Evolutionary conservation across 2,797 vertebrate genomes (phyloP), one percentile per base, ranked within the genome.

Genomic region (Apogon hyalosoma): DNA sequence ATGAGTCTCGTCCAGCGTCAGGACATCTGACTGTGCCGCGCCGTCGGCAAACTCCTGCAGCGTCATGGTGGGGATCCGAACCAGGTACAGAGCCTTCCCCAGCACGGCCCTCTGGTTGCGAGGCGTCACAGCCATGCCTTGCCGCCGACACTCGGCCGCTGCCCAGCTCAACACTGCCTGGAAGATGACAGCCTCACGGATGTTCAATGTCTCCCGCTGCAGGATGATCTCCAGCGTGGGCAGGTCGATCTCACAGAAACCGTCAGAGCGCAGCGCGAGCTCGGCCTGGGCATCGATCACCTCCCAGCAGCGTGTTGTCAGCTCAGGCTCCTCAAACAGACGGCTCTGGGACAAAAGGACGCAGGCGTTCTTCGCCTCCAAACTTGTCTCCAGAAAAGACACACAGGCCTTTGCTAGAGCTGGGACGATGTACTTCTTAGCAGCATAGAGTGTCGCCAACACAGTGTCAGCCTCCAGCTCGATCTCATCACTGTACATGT

Each of bases 201-300:
- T 91, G 91, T 98, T 97, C 63, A 99, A 95, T 0, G 97, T 97
- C 83, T 99, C 98, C 28, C 98, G 84, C 0, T 88, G 93, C 67
- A 99, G 91, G 53, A 99, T 96, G 87, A 96, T 95, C 83, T 98
- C 96, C 86, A 99, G 91, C 0, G 97, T 98, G 73, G 93, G 95
- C 83, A 93, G 90, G 87, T 99, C 98, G 19, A 99, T 96, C 83
- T 98, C 96, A 3, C 96, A 95, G 92, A 99, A 99, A 73, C 97
- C 97, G 62, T 99, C 98, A 0, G 97, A 98, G 72, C 93, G 31
- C 51, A 99, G 94, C 0, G 97, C 95, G 61, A 98, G 95, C 92
- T 99, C 97, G 0, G 98, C 97, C 87, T 99, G 98, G 0, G 97
- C 97, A 14, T 99, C 98, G 10, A 99, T 99, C 66, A 99, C 97